Percentiles rank a stretch among this genome's conserved stretches.
Conservation (phyloP, 2,888 invertebrate species). For the Automeris io region DNA sequence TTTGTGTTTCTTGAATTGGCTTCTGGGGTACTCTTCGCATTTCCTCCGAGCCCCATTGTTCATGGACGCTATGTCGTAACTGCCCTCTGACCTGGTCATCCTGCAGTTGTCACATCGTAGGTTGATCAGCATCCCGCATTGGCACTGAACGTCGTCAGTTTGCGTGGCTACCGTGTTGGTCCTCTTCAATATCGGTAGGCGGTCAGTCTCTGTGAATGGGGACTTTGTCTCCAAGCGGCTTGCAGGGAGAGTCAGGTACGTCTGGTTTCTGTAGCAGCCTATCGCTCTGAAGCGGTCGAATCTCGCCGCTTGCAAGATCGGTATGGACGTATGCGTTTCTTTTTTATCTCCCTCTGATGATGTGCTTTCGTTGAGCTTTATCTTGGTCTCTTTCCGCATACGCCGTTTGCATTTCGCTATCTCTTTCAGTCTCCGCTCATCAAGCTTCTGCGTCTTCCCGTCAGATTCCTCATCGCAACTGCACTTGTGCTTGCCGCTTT, state of each 20-base stretch:
- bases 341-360: conserved; percentile 63
- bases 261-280: conserved; percentile 66
- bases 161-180: conserved; percentile 59
- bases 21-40: conserved; percentile 45
- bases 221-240: conserved; percentile 56
- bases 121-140: conserved; percentile 45
- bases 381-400: conserved; percentile 60
- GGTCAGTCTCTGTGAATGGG: conserved; percentile 48
- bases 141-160: conserved; percentile 55
- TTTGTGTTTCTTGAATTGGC: conserved; percentile 62
- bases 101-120: conserved; percentile 44
- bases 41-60: conserved; percentile 34
- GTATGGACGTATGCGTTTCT: conserved; percentile 64
- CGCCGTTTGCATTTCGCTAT: conserved; percentile 68
- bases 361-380: conserved; percentile 60
- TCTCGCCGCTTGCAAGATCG: conserved; percentile 66
- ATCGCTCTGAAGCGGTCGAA: conserved; percentile 67
- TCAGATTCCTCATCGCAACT: conserved; percentile 84
- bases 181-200: conserved; percentile 42
- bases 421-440: conserved; percentile 61
- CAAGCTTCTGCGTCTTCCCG: conserved; percentile 48
- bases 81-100: conserved; percentile 62
- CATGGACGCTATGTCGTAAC: conserved; percentile 47
- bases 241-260: conserved; percentile 61
- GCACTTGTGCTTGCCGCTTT: conserved; percentile 87